Percentiles rank a stretch among this genome's conserved stretches.
Conservation (phyloP, 1,140 invertebrate genomes). For the Calephelis virginiensis region DNA sequence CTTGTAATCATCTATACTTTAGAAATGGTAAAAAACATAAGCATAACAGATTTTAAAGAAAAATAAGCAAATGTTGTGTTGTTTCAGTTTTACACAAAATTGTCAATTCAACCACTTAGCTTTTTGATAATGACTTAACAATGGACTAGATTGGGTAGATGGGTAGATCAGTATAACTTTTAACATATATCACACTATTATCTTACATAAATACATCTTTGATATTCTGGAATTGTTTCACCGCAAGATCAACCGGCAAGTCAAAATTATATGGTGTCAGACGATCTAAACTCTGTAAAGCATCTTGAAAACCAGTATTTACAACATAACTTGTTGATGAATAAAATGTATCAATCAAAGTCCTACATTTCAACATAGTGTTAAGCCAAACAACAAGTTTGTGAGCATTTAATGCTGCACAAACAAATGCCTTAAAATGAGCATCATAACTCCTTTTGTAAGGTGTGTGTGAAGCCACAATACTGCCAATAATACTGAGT, state of each 20-base stretch:
- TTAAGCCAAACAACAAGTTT: slow-evolving; percentile 96
- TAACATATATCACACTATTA: slow-evolving; percentile 29
- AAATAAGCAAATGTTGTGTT: no score
- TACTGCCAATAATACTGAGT: slow-evolving; percentile 94
- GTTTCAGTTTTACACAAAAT: no score
- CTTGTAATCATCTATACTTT: no score
- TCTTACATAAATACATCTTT: slow-evolving; percentile 93
- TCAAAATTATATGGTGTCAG: slow-evolving; percentile 93
- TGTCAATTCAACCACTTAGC: no score
- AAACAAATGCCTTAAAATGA: slow-evolving; percentile 99
- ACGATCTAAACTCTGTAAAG: slow-evolving; percentile 92
- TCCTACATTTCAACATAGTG: slow-evolving; percentile 93
- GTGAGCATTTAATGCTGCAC: slow-evolving; percentile 94
- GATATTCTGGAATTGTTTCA: slow-evolving; percentile 97
- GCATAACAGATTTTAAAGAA: no score
- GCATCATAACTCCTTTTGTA: slow-evolving; percentile 97
- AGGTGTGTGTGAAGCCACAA: slow-evolving; percentile 92
- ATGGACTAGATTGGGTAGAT: neutral
- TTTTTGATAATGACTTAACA: neutral
- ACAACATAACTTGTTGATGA: slow-evolving; percentile 96
- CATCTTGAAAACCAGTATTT: slow-evolving; percentile 98
- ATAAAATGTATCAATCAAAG: slow-evolving; percentile 94
- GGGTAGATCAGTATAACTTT: neutral
- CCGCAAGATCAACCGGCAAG: slow-evolving; percentile 95
- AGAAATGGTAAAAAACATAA: no score